These are phyloP conservation scores for Pangasianodon gigas DNA, from an alignment of 2,113 vertebrate species.

Conservation along the genomic window DNA sequence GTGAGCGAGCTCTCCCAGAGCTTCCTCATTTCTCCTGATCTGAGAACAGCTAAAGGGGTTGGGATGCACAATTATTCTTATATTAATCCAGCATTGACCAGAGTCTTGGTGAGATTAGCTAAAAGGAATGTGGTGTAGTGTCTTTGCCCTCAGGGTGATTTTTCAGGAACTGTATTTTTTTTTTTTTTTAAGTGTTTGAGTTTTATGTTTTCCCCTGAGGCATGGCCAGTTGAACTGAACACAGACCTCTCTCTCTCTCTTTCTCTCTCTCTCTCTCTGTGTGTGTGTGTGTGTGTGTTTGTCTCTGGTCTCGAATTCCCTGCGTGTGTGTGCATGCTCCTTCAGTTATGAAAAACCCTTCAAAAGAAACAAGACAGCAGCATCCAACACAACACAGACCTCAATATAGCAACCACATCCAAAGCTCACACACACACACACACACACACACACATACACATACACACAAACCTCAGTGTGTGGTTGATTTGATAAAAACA, in stretches of 20 bases:
- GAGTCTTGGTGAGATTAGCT: neutral
- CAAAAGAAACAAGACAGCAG: slow-evolving; percentile 62
- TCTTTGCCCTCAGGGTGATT: neutral
- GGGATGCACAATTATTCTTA: neutral
- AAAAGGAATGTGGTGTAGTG: neutral
- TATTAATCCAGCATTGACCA: neutral
- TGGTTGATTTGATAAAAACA: slow-evolving; percentile 6
- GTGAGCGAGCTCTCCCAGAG: neutral
- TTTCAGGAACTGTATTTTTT: slow-evolving; percentile 11
- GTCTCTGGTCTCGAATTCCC: slow-evolving; percentile 71
- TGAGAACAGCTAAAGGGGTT: neutral
- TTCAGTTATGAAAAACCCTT: slow-evolving; percentile 77
- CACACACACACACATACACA: slow-evolving; percentile 23
- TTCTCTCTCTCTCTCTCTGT: neutral
- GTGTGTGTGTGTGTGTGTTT: slow-evolving; percentile 32
- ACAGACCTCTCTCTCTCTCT: neutral
- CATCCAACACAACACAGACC: slow-evolving; percentile 27
- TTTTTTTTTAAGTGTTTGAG: neutral
- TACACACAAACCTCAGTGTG: slow-evolving; percentile 7
- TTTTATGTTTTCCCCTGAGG: slow-evolving; percentile 14
- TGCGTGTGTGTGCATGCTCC: slow-evolving; percentile 73
- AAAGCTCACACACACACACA: neutral
- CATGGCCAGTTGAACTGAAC: neutral
- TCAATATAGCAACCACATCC: slow-evolving; percentile 6
- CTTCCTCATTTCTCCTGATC: slow-evolving; percentile 8